Base-by-base conservation (phyloP, 2,113 vertebrate species). In the Leucopternis melanops region DNA sequence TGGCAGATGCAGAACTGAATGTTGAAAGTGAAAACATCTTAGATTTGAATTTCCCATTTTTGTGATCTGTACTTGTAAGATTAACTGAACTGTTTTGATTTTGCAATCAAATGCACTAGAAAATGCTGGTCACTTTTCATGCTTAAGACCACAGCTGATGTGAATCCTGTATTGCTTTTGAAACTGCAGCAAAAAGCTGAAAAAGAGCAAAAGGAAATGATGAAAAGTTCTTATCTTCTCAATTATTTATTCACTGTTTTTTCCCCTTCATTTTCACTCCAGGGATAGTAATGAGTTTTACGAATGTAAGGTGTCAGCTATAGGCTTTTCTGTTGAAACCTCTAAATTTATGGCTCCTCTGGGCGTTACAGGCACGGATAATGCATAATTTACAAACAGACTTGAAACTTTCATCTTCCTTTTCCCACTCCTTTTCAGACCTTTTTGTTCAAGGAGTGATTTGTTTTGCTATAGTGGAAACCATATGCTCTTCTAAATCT, bases 381-480 rank as follows among this genome's bases (percentile, higher is more conserved):
- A 97, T 97, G 90, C 93, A 97, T 97, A 97, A 97, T 98, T 97
- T 97, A 97, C 88, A 95, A 97, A 97, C 96, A 96, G 97, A 95
- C 95, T 93, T 95, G 90, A 94, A 93, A 97, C 90, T 97, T 97
- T 98, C 94, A 95, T 98, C 96, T 97, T 97, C 82, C 90, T 94
- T 95, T 96, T 84, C 88, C 91, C 61, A 94, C 84, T 95, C 95
- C 91, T 96, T 96, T 97, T 95, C 91, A 91, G 97, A 85, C 94
- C 34, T 94, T 95, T 97, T 96, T 93, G 83, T 94, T 97, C 91
- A 85, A 61, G 29, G 65, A 80, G 83, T 97, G 97, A 97, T 98
- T 97, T 98, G 95, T 97, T 97, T 97, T 95, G 79, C 81, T 94
- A 72, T 92, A 95, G 86, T 80, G 78, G 90, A 95, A 97, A 94